Conservation (phyloP, 2,113 vertebrate genomes). For the Cercopithecus mona region DNA sequence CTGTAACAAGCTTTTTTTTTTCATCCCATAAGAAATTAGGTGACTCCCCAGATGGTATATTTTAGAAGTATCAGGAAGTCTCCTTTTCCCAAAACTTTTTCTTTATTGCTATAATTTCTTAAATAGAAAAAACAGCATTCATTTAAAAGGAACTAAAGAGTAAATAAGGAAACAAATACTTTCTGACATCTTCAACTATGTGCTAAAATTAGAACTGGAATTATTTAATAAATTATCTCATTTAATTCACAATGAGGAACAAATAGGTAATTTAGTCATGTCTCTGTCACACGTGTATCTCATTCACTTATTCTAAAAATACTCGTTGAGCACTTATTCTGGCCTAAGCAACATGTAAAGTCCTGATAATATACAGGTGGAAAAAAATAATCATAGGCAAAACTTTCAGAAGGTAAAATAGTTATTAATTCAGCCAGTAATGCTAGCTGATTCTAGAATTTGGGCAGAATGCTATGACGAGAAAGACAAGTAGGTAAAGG, state of each 20-base stretch:
- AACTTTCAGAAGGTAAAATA: not conserved
- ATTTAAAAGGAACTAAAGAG: not conserved
- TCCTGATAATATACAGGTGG: not conserved
- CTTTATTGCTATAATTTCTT: not conserved
- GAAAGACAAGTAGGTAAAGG: not conserved
- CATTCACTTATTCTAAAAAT: not conserved
- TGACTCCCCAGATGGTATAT: not conserved
- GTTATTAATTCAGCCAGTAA: not conserved
- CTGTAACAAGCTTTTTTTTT: not conserved
- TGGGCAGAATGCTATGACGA: not conserved
- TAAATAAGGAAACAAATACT: not conserved
- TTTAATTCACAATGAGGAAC: not conserved
- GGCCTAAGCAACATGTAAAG: not conserved
- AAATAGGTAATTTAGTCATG: not conserved
- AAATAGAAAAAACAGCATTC: not conserved
- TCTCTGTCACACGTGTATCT: not conserved
- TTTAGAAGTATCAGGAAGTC: not conserved
- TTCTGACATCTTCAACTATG: not conserved
- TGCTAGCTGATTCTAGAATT: not conserved
- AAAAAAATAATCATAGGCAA: not conserved
- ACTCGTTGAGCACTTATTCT: not conserved
- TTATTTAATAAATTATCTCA: not conserved
- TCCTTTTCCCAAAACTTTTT: not conserved
- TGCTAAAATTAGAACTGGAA: not conserved
- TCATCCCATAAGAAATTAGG: not conserved